These are phyloP conservation scores for Drosophila phalerata DNA, from an alignment of 2,888 invertebrate species.

Conservation along the genomic window DNA sequence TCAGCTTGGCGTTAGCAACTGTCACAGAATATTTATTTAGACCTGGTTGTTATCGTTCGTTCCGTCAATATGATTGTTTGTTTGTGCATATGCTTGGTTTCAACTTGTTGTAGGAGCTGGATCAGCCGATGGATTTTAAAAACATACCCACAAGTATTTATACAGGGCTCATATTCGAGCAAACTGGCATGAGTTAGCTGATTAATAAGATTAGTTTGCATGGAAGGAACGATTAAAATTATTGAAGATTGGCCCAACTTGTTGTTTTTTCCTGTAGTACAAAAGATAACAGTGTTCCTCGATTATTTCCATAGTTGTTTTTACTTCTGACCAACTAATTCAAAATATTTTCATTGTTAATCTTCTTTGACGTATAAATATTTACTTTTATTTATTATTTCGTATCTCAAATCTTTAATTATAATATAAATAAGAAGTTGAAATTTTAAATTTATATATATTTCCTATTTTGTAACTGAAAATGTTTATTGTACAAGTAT, in stretches of 20 bases:
- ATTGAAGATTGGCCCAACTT: neutral
- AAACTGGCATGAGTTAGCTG: neutral
- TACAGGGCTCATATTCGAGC: neutral
- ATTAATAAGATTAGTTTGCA: conserved; percentile 10
- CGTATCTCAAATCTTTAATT: neutral
- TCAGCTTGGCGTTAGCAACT: conserved; percentile 32
- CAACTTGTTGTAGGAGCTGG: conserved; percentile 1
- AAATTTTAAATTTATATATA: neutral
- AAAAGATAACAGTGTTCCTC: neutral
- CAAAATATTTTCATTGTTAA: neutral
- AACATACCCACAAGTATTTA: neutral
- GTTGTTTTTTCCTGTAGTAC: neutral
- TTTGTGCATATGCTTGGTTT: neutral
- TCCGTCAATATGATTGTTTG: neutral
- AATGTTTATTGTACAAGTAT: neutral
- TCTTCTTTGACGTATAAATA: neutral
- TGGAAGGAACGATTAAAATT: conserved; percentile 6
- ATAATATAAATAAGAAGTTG: neutral
- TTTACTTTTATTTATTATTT: neutral
- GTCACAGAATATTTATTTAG: conserved; percentile 1
- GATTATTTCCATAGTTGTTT: neutral
- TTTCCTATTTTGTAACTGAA: no score
- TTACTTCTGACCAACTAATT: neutral
- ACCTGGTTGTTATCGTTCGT: conserved; percentile 14
- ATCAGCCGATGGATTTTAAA: conserved; percentile 31